Conservation (phyloP, 1,140 invertebrate genomes). For the Euura saliciscinereae region DNA sequence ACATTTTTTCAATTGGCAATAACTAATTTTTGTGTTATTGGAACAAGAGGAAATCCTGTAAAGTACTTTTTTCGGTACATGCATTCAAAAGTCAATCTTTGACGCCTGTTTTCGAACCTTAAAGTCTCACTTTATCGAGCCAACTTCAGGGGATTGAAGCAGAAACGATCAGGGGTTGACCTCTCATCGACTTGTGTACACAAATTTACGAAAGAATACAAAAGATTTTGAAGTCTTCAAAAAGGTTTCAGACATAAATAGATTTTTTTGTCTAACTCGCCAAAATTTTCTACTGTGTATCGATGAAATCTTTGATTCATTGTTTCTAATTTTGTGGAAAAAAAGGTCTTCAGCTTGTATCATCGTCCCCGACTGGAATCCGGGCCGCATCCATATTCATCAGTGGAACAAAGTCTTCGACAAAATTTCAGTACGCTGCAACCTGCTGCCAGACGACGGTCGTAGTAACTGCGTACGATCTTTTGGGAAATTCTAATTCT, state of each 20-base stretch:
- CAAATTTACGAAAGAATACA: too few species aligned
- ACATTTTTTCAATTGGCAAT: too few species aligned
- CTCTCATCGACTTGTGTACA: too few species aligned
- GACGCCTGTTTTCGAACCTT: too few species aligned
- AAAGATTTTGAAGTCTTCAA: neutral
- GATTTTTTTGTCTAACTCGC: neutral
- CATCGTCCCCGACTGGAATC: slow-evolving; percentile 59
- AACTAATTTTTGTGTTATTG: too few species aligned
- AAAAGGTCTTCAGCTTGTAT: slow-evolving; percentile 64
- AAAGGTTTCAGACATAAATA: neutral
- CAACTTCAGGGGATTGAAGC: too few species aligned
- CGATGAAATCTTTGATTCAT: slow-evolving; percentile 19
- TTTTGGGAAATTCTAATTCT: slow-evolving; percentile 63
- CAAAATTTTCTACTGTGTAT: slow-evolving; percentile 15
- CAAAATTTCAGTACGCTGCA: slow-evolving; percentile 65
- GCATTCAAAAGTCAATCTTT: too few species aligned
- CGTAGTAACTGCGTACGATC: slow-evolving; percentile 63
- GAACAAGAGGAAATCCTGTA: too few species aligned
- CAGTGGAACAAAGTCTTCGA: slow-evolving; percentile 63
- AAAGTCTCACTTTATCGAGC: too few species aligned
- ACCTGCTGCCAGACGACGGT: slow-evolving; percentile 67
- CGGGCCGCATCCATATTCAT: slow-evolving; percentile 57
- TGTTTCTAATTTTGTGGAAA: neutral
- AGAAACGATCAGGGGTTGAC: too few species aligned
- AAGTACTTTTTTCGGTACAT: too few species aligned